Percentiles rank a stretch among this genome's conserved stretches.
These are phyloP conservation scores for Anguilla marmorata DNA, from an alignment of 2,797 vertebrate genomes.

Conservation along the genomic window DNA sequence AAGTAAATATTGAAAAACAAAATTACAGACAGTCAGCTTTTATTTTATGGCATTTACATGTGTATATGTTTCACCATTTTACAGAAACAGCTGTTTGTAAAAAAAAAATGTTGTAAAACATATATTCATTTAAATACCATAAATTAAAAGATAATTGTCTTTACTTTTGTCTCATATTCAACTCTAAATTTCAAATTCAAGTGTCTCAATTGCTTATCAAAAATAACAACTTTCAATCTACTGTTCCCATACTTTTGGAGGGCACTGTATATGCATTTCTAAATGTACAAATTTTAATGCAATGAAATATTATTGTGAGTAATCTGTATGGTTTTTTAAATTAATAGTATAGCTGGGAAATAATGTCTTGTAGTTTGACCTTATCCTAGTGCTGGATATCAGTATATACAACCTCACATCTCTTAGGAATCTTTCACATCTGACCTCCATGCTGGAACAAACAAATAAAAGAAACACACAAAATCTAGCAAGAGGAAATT, in stretches of 20 bases:
- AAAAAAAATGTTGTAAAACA: too few relatives aligned
- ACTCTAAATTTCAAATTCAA: too few relatives aligned
- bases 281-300: neutral
- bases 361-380: neutral
- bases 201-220: too few relatives aligned
- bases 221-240: neutral
- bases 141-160: too few relatives aligned
- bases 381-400: neutral
- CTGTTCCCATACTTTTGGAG: neutral
- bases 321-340: neutral
- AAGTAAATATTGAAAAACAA: too few relatives aligned
- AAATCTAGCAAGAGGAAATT: constrained; percentile 12
- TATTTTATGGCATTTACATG: too few relatives aligned
- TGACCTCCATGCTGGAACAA: neutral
- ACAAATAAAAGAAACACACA: neutral
- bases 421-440: neutral
- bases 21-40: too few relatives aligned
- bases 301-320: neutral
- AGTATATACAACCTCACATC: constrained; percentile 5
- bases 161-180: too few relatives aligned
- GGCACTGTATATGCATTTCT: neutral
- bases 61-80: too few relatives aligned
- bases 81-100: too few relatives aligned
- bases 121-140: too few relatives aligned
- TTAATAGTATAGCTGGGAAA: neutral